Evolutionary conservation across 2,888 invertebrate species (phyloP), one percentile per base, ranked within the genome.

Genomic region (Tenthredo notha): DNA sequence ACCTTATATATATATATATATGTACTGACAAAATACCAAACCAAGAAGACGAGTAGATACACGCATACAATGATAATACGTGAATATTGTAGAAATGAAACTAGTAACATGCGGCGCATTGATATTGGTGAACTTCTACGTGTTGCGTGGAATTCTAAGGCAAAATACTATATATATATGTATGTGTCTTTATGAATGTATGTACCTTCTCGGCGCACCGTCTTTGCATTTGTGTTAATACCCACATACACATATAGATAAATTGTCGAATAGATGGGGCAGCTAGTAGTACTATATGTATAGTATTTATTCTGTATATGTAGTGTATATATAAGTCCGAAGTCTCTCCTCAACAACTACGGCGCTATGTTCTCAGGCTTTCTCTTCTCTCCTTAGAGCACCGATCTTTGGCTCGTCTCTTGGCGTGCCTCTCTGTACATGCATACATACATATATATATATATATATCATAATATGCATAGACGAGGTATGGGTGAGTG

Each of bases 381-480:
- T 93, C 93, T 93, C 92, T 92, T 93, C 92, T 91, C 92, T 92
- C 92, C 91, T 90, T 91, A 91, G 90, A 91, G 91, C 47, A 91
- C 91, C 89, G 90, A 91, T 90, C 89, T 90, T 61, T 29, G 58
- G 37, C 33, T 58, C 29, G 61, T 61, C 37, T 61, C 37, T 80
- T 21, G 21, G 21, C 50, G 18, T 54, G n/a, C 33, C 40, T 72
- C 77, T 50, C 29, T 54, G 29, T 54, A 77, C 29, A 6, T 54
- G 33, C 29, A 15, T 43, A 43, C 40, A 43, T 40, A 72, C n/a
- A n/a, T 72, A 40, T n/a, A 6, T 72, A 74, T 9, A 6, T n/a
- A n/a, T n/a, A n/a, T 47, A n/a, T n/a, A n/a, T n/a, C n/a, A n/a
- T 33, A 1, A 37, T n/a, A 72, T 21, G 7, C 2, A n/a, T 6